Conservation (phyloP, 2,888 invertebrate genomes). For the Beris morrisii region DNA sequence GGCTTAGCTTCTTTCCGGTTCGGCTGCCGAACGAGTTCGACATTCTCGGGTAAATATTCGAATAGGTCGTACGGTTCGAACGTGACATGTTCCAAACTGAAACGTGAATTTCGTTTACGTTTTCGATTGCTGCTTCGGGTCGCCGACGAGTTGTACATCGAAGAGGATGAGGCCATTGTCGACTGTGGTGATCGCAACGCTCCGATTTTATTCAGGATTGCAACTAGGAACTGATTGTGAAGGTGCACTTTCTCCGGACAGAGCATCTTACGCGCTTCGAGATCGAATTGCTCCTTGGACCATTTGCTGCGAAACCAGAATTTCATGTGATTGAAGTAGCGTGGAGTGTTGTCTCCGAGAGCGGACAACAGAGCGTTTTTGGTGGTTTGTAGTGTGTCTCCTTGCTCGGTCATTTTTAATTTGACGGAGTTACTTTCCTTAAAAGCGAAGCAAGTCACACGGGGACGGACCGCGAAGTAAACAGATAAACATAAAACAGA, state of each 20-base stretch:
- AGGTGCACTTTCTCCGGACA: conserved; percentile 73
- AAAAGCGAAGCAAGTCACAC: too few relatives aligned
- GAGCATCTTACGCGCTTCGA: conserved; percentile 73
- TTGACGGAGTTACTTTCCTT: too few relatives aligned
- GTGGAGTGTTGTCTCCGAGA: conserved; percentile 68
- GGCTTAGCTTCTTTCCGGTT: conserved; percentile 32
- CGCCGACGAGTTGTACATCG: conserved; percentile 29
- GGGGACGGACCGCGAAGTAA: too few relatives aligned
- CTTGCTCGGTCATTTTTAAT: conserved; percentile 45
- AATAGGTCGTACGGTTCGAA: conserved; percentile 65
- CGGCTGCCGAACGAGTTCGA: conserved; percentile 49
- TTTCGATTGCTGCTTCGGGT: conserved; percentile 53
- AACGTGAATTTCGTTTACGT: conserved; percentile 58
- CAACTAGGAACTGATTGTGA: conserved; percentile 83
- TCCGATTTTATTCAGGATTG: conserved; percentile 74
- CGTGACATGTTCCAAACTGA: conserved; percentile 61
- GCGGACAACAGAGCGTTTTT: conserved; percentile 52
- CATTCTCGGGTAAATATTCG: conserved; percentile 61
- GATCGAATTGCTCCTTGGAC: conserved; percentile 82
- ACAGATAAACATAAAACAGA: too few relatives aligned
- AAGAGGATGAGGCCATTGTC: conserved; percentile 38
- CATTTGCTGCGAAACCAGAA: conserved; percentile 75
- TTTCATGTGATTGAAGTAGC: conserved; percentile 73
- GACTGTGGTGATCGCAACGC: conserved; percentile 46
- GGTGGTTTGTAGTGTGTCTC: conserved; percentile 47